These are phyloP conservation scores for Rhynchophorus ferrugineus DNA, from an alignment of 1,140 invertebrate species.

Conservation along the genomic window DNA sequence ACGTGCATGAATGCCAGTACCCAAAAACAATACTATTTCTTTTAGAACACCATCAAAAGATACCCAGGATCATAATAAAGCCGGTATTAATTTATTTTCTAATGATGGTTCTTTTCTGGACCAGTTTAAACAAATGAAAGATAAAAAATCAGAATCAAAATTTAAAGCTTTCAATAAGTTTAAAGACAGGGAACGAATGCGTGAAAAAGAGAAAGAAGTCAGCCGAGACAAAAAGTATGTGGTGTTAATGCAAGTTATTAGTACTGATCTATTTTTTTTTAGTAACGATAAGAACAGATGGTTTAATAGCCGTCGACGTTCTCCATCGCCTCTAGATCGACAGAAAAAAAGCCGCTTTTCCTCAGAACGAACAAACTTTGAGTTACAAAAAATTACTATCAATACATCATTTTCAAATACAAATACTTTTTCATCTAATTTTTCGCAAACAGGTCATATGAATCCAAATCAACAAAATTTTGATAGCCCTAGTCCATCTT, in stretches of 20 bases:
- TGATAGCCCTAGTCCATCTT: background rate
- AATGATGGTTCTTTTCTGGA: conserved; percentile 77
- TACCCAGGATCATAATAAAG: conserved; percentile 17
- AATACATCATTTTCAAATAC: conserved; percentile 27
- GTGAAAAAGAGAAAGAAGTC: conserved; percentile 15
- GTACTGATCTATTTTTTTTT: background rate
- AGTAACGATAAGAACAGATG: background rate
- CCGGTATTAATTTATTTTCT: conserved; percentile 56
- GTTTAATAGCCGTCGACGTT: conserved; percentile 5
- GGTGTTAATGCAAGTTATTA: background rate
- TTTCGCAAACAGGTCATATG: conserved; percentile 1
- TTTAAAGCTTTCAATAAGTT: conserved; percentile 36
- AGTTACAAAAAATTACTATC: conserved; percentile 36
- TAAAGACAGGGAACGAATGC: conserved; percentile 34
- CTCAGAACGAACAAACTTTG: conserved; percentile 29
- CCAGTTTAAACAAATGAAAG: conserved; percentile 65
- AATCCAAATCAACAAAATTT: background rate
- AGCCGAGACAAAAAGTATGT: background rate
- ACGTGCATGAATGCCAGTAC: background rate
- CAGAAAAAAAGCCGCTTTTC: conserved; percentile 29
- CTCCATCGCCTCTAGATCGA: conserved; percentile 29
- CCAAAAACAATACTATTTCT: background rate
- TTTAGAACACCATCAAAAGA: conserved; percentile 3
- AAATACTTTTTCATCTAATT: conserved; percentile 14
- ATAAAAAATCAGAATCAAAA: conserved; percentile 38